Percentiles rank a stretch among this genome's conserved stretches.
Evolutionary conservation across 92 coral and sea anemone genomes (phyloP).

Genomic region (Palythoa heliodiscus): DNA sequence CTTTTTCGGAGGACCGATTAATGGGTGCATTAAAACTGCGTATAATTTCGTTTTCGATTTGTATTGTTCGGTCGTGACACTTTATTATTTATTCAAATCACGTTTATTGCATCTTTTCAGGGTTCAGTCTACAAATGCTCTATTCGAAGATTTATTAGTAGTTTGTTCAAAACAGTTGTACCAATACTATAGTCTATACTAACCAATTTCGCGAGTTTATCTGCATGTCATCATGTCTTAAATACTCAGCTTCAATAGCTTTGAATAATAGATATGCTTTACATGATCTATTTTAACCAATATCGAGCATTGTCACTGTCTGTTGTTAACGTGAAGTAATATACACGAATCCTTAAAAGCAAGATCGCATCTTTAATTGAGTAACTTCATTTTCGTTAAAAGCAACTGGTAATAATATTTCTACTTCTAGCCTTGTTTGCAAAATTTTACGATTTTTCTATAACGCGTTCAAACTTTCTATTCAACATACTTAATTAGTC

Average conservation of each 20-base stretch:
- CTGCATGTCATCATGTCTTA: no score
- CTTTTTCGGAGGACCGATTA: background rate
- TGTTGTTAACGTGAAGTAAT: background rate
- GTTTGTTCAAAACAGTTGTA: background rate
- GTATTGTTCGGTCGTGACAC: constrained; percentile 1
- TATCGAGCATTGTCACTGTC: background rate
- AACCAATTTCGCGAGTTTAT: no score
- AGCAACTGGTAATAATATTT: background rate
- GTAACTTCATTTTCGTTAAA: background rate
- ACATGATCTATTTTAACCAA: background rate
- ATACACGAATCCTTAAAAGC: background rate
- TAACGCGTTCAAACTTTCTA: background rate
- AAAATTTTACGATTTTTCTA: background rate
- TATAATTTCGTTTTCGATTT: background rate
- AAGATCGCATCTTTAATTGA: background rate
- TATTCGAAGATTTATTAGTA: background rate
- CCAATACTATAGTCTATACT: background rate
- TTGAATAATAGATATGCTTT: background rate
- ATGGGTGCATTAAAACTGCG: background rate
- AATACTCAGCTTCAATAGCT: background rate
- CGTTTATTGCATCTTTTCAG: background rate
- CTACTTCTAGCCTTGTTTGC: background rate
- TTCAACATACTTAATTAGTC: background rate
- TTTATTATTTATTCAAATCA: background rate
- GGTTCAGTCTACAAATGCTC: background rate